Base-by-base conservation (phyloP, 2,797 vertebrate species). In the Gadopsis marmoratus region DNA sequence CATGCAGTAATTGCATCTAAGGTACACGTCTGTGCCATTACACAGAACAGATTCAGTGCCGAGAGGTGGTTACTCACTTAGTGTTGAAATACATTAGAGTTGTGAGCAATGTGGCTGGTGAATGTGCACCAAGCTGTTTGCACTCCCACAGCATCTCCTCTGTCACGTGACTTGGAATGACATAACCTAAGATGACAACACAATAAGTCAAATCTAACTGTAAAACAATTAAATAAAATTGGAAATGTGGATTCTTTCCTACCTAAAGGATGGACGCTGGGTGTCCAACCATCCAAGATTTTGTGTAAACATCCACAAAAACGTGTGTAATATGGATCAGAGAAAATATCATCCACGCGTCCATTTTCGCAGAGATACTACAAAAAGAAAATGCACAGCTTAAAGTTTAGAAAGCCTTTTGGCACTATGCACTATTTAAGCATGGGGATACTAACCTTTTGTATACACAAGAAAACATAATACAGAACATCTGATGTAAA, bases 91-190 rank as follows among this genome's bases (percentile, higher is more conserved):
- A 99, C 98, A 99, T 99, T 89, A 99, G 95, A 33, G 98, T 99
- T 81, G 97, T 99, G 86, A 99, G 97, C 85, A 99, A 93, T 50
- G 98, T 99, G 85, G 98, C 95, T 58, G 98, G 98, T 61, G 98
- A 99, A 91, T 99, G 98, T 79, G 98, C 98, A 70, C 98, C 98
- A 10, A 99, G 96, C 93, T 99, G 98, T 91, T 99, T 99, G 90
- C 98, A 99, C 93, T 99, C 98, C 98, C 98, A 99, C 71, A 99
- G 95, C 98, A 99, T 99, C 93, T 99, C 98, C 91, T 99, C 98
- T 0, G 98, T 99, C 90, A 99, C 98, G 2, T 99, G 98, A 95
- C 97, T 99, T 88, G 98, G 98, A 89, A 99, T 97, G 82, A 99
- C 92, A 69, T 99, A 99, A 91, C 98, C 98, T 99, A 90, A 41